Evolutionary conservation across 2,888 invertebrate genomes (phyloP).

Genomic region (Tricholauxania praeusta): DNA sequence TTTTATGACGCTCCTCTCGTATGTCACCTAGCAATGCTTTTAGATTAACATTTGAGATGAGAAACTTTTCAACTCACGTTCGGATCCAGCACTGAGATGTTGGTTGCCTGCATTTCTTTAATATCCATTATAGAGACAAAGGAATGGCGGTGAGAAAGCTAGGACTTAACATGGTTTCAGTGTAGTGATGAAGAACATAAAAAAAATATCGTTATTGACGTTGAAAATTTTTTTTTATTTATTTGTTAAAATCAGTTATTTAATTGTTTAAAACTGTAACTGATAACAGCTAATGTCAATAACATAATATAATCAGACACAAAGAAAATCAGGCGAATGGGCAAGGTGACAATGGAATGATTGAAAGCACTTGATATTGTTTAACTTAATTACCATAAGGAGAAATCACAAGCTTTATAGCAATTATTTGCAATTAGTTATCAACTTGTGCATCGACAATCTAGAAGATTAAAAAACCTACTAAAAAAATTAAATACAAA

Average conservation of each 20-base stretch:
- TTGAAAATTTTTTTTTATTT: no score
- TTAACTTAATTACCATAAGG: background rate
- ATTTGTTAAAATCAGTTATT: no score
- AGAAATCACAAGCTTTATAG: background rate
- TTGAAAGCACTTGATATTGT: constrained; percentile 9
- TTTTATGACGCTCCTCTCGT: no score
- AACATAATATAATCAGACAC: background rate
- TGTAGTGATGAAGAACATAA: no score
- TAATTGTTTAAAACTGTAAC: background rate
- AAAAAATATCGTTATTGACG: no score
- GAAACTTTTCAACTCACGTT: no score
- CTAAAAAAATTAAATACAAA: no score
- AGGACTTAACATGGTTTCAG: no score
- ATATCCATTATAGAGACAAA: background rate
- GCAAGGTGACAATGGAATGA: background rate
- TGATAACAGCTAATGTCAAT: constrained; percentile 20
- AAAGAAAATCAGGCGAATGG: background rate
- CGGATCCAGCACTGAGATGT: background rate
- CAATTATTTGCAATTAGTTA: constrained; percentile 4
- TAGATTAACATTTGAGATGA: no score
- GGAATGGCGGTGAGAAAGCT: background rate
- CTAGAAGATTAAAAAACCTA: no score
- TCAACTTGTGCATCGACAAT: background rate
- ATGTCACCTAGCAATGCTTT: no score
- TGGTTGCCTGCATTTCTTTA: background rate